Percentiles rank a stretch among this genome's conserved stretches.
phyloP scores from a whole-genome alignment of 2,888 invertebrate genomes.

The Pollenia griseotomentosa region DNA sequence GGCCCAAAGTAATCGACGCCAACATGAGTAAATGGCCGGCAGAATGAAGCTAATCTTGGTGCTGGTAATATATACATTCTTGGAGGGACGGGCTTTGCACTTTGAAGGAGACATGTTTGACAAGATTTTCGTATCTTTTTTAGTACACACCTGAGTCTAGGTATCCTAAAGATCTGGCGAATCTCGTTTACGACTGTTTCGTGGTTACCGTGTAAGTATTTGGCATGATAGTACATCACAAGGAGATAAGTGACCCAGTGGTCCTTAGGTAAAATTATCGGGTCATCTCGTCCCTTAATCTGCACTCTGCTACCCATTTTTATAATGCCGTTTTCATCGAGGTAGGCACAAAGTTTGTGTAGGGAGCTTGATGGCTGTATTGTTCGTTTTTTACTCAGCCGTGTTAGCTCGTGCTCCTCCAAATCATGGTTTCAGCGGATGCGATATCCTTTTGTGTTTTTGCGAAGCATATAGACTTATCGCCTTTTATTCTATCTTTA shows the following conservation, averaged over 20 bases:
- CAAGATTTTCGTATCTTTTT: slow-evolving; percentile 30
- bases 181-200: slow-evolving; percentile 58
- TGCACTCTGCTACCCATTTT: slow-evolving; percentile 49
- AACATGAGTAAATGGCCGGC: slow-evolving; percentile 41
- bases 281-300: neutral
- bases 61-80: slow-evolving; percentile 54
- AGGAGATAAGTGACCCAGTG: too few species aligned
- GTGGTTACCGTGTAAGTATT: neutral
- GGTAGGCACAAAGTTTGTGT: slow-evolving; percentile 38
- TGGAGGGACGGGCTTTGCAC: slow-evolving; percentile 22
- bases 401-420: neutral
- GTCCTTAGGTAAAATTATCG: slow-evolving; percentile 11
- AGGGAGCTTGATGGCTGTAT: slow-evolving; percentile 30
- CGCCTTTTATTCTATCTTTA: neutral
- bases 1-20: slow-evolving; percentile 69
- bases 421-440: neutral
- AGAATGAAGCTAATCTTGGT: slow-evolving; percentile 28
- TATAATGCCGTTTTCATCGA: slow-evolving; percentile 53
- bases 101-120: slow-evolving; percentile 40
- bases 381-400: neutral
- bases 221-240: slow-evolving; percentile 15
- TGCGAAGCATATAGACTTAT: neutral
- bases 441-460: neutral
- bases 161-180: slow-evolving; percentile 24
- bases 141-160: slow-evolving; percentile 5